Evolutionary conservation across 2,797 vertebrate genomes (phyloP).

Genomic region (Columba guinea): DNA sequence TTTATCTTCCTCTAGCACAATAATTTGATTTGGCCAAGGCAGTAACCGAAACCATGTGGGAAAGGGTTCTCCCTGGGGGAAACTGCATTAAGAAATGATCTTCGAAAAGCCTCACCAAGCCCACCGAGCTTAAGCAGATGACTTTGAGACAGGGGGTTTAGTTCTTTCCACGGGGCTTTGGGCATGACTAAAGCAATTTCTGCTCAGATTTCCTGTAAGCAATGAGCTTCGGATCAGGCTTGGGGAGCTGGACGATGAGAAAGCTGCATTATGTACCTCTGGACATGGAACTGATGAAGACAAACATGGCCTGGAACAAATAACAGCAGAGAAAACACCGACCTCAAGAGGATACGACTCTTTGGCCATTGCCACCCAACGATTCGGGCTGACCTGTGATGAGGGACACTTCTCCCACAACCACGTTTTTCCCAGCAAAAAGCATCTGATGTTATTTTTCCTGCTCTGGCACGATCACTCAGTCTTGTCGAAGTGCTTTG

Average conservation of each 20-base stretch:
- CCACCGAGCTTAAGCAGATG: neutral
- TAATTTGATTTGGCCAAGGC: neutral
- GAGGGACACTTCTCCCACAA: neutral
- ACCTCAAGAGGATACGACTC: neutral
- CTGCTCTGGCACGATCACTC: accelerated
- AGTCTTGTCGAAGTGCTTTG: neutral
- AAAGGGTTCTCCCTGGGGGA: neutral
- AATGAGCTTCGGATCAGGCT: neutral
- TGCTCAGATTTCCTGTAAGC: neutral
- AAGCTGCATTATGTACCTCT: accelerated
- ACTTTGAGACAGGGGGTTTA: neutral
- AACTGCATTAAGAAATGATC: neutral
- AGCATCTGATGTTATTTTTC: neutral
- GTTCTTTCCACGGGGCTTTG: neutral
- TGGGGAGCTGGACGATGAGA: neutral
- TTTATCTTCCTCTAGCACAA: neutral
- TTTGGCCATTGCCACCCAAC: neutral
- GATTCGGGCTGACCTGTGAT: neutral
- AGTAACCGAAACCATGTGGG: neutral
- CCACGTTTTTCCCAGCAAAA: accelerated
- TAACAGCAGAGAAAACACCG: neutral
- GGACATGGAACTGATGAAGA: neutral
- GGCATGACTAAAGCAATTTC: neutral
- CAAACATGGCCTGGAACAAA: neutral
- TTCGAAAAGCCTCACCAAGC: neutral